These are phyloP conservation scores for Eupithecia tripunctaria DNA, from an alignment of 2,888 invertebrate genomes.

Conservation along the genomic window DNA sequence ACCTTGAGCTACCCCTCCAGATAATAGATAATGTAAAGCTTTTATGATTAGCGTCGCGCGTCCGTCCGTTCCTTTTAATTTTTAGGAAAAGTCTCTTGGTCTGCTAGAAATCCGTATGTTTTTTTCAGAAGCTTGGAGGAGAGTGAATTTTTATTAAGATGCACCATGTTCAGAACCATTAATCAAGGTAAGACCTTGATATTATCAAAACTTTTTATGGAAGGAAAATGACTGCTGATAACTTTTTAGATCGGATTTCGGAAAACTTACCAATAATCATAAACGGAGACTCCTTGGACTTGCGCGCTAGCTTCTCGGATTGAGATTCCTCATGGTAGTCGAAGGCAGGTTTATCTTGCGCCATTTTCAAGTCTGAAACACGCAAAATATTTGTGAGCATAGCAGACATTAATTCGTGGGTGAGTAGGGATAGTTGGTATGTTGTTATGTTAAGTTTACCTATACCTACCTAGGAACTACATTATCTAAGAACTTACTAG, in stretches of 20 bases:
- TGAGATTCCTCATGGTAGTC: constrained; percentile 84
- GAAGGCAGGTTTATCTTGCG: constrained; percentile 67
- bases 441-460: too few relatives aligned
- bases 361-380: constrained; percentile 58
- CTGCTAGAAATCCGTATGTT: not conserved
- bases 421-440: not conserved
- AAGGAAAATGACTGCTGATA: not conserved
- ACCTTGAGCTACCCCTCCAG: too few relatives aligned
- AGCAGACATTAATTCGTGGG: not conserved
- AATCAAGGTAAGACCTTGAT: not conserved
- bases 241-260: not conserved
- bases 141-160: not conserved
- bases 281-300: constrained; percentile 89
- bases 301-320: constrained; percentile 82
- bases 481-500: not conserved
- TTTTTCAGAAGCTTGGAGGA: not conserved
- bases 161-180: not conserved
- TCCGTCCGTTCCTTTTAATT: too few relatives aligned
- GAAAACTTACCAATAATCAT: constrained; percentile 88
- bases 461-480: too few relatives aligned
- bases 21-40: too few relatives aligned
- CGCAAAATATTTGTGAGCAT: not conserved
- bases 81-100: not conserved
- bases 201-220: not conserved
- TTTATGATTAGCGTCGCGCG: too few relatives aligned